Evolutionary conservation across 2,888 invertebrate genomes (phyloP), one percentile per base, ranked within the genome.

Genomic region (Oligia strigilis): DNA sequence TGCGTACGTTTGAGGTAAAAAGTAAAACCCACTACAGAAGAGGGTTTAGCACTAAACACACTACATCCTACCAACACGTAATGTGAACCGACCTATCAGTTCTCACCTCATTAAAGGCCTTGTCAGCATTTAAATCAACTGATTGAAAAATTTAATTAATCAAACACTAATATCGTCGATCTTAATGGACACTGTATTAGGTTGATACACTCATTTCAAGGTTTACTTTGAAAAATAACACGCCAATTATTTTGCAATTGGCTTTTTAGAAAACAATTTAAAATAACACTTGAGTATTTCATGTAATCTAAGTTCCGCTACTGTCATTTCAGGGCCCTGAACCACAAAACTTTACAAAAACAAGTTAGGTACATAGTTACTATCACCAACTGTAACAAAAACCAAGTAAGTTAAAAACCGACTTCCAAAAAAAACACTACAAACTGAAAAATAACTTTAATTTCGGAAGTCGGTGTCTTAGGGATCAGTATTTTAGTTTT

Each of bases 201-300:
- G 13, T 60, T 17, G 17, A 49, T 60, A 13, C 9, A 78, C 72
- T 78, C 43, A 80, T 80, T 80, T 72, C 52, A 69, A 58, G 36
- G 23, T 79, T 36, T 72, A 64, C 3, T 58, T 58, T 58, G 3
- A 58, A 58, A 58, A 58, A 23, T 58, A 58, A 23, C 9, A 58
- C 23, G 9, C 23, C 23, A 58, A 23, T 58, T 58, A 58, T 58
- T 58, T 23, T 58, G 9, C 58, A 58, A 58, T 58, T 58, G 46
- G 29, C 36, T 73, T 69, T 73, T 36, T 66, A 69, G 55, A 58
- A 80, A 52, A 46, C 60, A 66, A 79, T 65, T 17, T 23, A 62
- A 62, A n/a, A 23, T 58, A 23, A 23, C n/a, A 60, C 14, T 40
- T 36, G 13, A 6, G 13, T 46, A 13, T n/a, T 58, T 43, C 6